Percentiles rank a stretch among this genome's conserved stretches.
Evolutionary conservation across 2,888 invertebrate genomes (phyloP).

Genomic region (Coleophora deauratella): DNA sequence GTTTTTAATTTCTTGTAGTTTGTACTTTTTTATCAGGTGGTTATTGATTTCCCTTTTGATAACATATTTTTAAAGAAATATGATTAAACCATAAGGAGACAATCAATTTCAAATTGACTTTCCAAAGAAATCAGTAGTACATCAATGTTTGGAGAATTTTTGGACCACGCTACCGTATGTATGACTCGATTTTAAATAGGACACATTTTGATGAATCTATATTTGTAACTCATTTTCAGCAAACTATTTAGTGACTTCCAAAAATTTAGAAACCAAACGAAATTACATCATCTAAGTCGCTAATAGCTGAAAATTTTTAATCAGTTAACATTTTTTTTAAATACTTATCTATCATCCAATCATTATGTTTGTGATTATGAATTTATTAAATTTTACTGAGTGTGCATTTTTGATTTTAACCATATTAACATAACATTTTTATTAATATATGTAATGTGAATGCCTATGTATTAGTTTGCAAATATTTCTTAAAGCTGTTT

Average conservation of each 20-base stretch:
- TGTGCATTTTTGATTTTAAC: conserved; percentile 70
- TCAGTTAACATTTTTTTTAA: conserved; percentile 66
- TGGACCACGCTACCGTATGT: conserved; percentile 34
- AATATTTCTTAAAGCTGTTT: conserved; percentile 23
- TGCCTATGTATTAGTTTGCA: conserved; percentile 37
- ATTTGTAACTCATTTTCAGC: conserved; percentile 17
- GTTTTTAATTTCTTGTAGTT: conserved; percentile 19
- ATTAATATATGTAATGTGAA: conserved; percentile 40
- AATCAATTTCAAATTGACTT: conserved; percentile 36
- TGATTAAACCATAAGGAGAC: conserved; percentile 39
- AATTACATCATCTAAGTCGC: no score
- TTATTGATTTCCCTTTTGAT: conserved; percentile 37
- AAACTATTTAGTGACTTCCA: conserved; percentile 1
- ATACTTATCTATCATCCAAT: conserved; percentile 33
- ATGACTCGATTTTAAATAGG: conserved; percentile 62
- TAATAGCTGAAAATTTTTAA: conserved; percentile 47
- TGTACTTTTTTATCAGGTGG: conserved; percentile 12
- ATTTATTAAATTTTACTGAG: conserved; percentile 36
- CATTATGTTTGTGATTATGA: conserved; percentile 50
- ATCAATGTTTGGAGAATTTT: conserved; percentile 31
- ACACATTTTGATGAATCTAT: conserved; percentile 33
- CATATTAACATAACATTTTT: conserved; percentile 64
- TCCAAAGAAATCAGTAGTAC: conserved; percentile 29
- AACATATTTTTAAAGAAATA: conserved; percentile 57
- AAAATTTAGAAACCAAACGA: no score